Evolutionary conservation across 1,140 invertebrate genomes (phyloP), one percentile per base, ranked within the genome.

Genomic region (Himalopsyche phryganea): DNA sequence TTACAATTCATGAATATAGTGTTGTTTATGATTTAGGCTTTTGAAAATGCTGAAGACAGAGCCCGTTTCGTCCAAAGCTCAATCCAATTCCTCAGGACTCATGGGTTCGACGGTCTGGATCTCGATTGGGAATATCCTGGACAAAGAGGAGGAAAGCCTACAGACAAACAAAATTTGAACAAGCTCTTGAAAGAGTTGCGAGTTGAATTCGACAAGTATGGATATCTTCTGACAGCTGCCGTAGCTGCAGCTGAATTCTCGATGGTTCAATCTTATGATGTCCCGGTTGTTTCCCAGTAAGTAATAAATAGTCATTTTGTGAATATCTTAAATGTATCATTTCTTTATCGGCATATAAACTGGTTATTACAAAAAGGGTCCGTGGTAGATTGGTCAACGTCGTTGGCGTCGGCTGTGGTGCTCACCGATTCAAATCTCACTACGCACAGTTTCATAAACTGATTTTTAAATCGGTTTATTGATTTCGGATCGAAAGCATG

Each of bases 71-170:
- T 91, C 0, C 73, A 79, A 0, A 86, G 92, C 61, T 77, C 81
- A 0, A 71, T 88, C 0, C 56, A 71, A 0, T 85, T 87, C 60
- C 40, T 88, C 0, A 68, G 74, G 52, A 80, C 76, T 11, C 80
- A 90, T 65, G 73, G 78, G 6, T 92, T 93, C 57, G 87, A 92
- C 70, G 90, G 90, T 1, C 74, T 93, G 0, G 90, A 92, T 67
- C 18, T 92, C 10, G 89, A 92, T 68, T 92, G 89, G 89, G 89
- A 92, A 59, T 91, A 90, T 66, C 89, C 88, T 0, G 80, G 74
- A n/a, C 81, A 85, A 63, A 70, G 87, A 40, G 86, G 87, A 36
- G 83, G 85, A 2, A 72, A 75, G 6, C 50, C 80, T 1, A 67
- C 69, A 2, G 73, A 81, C 63, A 67, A 73, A 1, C 60, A 69